These are phyloP conservation scores for Miltochrista miniata DNA, from an alignment of 2,888 invertebrate species.

Conservation along the genomic window DNA sequence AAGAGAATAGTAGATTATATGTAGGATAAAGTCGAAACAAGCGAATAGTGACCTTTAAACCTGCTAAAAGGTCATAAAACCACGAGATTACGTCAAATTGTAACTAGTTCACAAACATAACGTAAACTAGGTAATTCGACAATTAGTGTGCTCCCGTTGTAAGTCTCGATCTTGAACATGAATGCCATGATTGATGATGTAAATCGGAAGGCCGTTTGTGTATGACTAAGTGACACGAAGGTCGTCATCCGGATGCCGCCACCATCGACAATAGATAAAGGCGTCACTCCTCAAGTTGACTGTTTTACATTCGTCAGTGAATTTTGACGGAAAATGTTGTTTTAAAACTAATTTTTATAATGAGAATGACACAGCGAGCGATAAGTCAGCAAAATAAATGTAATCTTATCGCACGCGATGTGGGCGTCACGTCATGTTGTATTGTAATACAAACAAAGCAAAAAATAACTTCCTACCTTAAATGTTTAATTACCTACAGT, in stretches of 20 bases:
- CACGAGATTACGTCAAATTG: neutral
- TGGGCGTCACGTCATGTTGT: slow-evolving; percentile 21
- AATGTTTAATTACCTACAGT: slow-evolving; percentile 13
- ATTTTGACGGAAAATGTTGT: slow-evolving; percentile 18
- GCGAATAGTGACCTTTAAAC: neutral
- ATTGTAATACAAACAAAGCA: slow-evolving; percentile 12
- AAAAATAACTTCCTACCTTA: slow-evolving; percentile 11
- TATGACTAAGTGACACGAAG: slow-evolving; percentile 62
- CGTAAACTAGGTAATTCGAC: slow-evolving; percentile 12
- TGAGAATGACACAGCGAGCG: slow-evolving; percentile 15
- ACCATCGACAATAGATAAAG: slow-evolving; percentile 61
- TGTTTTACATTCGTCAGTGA: slow-evolving; percentile 27
- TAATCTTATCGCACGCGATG: slow-evolving; percentile 30
- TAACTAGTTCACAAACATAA: neutral
- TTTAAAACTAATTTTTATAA: slow-evolving; percentile 17
- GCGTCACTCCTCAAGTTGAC: slow-evolving; percentile 34
- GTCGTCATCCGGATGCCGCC: slow-evolving; percentile 59
- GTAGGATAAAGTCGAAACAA: no score
- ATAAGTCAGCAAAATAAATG: slow-evolving; percentile 17
- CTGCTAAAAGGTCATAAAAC: neutral
- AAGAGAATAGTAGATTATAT: neutral
- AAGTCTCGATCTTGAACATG: slow-evolving; percentile 29
- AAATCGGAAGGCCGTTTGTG: slow-evolving; percentile 51
- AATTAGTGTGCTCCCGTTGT: slow-evolving; percentile 34
- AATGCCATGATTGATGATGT: slow-evolving; percentile 54